Conservation (phyloP, 1,140 invertebrate species). For the Tetranychus urticae region DNA sequence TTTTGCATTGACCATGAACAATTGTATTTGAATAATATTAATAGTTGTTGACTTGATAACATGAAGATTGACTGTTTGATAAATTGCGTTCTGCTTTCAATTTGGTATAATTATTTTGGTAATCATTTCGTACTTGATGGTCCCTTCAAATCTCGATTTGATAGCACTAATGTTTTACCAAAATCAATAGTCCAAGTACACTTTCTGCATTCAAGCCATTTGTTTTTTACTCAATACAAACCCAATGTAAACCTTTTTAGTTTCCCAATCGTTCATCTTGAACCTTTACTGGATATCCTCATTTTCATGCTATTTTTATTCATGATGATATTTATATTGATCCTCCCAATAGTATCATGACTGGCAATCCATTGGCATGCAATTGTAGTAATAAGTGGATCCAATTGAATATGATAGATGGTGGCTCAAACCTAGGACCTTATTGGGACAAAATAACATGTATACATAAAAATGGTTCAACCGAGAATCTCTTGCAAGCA, state of each 20-base stretch:
- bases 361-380: slow-evolving; percentile 11
- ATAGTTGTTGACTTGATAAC: no score
- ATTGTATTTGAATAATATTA: no score
- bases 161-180: background rate
- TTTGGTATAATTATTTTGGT: no score
- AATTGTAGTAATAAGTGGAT: slow-evolving; percentile 13
- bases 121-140: no score
- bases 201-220: background rate
- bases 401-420: slow-evolving; percentile 2
- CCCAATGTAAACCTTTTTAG: background rate
- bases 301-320: background rate
- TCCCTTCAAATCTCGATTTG: background rate
- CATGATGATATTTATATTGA: background rate
- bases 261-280: background rate
- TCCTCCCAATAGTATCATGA: background rate
- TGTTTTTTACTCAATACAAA: background rate
- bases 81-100: no score
- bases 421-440: slow-evolving; percentile 4
- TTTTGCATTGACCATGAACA: no score
- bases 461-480: background rate
- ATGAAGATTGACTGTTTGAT: no score
- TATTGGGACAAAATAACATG: slow-evolving; percentile 10
- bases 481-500: background rate
- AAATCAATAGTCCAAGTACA: background rate
- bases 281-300: background rate